phyloP scores from a whole-genome alignment of 2,797 vertebrate species.

The Peromyscus melanophrys region DNA sequence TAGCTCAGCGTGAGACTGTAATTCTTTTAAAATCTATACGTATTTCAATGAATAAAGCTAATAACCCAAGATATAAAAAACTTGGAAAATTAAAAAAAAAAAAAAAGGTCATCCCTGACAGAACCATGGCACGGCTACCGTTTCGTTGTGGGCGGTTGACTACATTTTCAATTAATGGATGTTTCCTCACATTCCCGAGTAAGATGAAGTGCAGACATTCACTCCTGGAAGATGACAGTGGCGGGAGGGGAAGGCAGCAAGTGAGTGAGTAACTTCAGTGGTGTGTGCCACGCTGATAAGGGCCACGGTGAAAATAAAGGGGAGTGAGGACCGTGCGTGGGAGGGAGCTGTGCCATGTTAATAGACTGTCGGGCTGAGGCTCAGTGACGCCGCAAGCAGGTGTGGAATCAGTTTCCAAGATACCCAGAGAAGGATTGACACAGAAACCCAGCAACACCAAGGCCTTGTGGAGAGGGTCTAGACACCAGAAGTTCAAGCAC shows the following conservation, averaged over 20 bases:
- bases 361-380: not conserved
- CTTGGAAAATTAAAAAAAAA: not conserved
- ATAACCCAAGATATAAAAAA: not conserved
- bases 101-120: not conserved
- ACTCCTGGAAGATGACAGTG: not conserved
- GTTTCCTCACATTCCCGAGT: not conserved
- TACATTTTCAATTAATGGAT: not conserved
- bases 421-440: no score
- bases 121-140: not conserved
- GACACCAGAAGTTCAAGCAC: not conserved
- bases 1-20: not conserved
- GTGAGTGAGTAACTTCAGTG: not conserved
- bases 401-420: not conserved
- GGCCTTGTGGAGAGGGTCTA: no score
- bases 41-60: slow-evolving; percentile 37
- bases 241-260: no score
- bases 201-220: not conserved
- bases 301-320: not conserved
- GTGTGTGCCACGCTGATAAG: not conserved
- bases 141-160: slow-evolving; percentile 10
- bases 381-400: not conserved
- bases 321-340: no score
- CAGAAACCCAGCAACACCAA: not conserved
- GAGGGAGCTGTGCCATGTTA: not conserved
- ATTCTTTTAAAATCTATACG: slow-evolving; percentile 23